These are phyloP conservation scores for Euura saliciscinereae DNA, from an alignment of 1,140 invertebrate species.

Conservation along the genomic window DNA sequence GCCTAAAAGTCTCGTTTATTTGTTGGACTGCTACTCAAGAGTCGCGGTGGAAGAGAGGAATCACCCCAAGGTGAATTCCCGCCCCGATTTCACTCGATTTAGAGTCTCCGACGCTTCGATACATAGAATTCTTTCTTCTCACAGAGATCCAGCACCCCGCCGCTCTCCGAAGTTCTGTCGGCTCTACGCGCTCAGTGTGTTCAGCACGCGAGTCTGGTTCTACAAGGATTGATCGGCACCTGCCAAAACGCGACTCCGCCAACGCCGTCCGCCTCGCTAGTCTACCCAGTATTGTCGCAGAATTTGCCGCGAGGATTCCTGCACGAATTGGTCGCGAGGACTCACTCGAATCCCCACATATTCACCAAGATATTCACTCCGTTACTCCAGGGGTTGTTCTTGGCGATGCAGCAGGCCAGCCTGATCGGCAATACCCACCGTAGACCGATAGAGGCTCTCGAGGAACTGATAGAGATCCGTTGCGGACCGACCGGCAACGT, in stretches of 20 bases:
- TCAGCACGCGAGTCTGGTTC: slow-evolving; percentile 65
- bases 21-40: slow-evolving; percentile 72
- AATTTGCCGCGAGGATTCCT: slow-evolving; percentile 72
- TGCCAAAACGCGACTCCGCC: slow-evolving; percentile 35
- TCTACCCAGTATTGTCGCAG: slow-evolving; percentile 68
- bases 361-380: slow-evolving; percentile 75
- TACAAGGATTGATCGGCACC: slow-evolving; percentile 65
- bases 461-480: slow-evolving; percentile 72
- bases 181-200: slow-evolving; percentile 69
- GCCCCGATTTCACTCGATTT: slow-evolving; percentile 6
- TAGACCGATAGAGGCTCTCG: slow-evolving; percentile 68
- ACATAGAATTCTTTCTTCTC: slow-evolving; percentile 17
- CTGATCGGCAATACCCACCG: slow-evolving; percentile 75
- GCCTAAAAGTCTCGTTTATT: slow-evolving; percentile 63
- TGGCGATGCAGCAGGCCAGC: slow-evolving; percentile 72
- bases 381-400: slow-evolving; percentile 71
- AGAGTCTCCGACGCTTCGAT: slow-evolving; percentile 6
- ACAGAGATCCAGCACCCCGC: slow-evolving; percentile 65
- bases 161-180: slow-evolving; percentile 63
- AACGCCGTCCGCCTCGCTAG: slow-evolving; percentile 47
- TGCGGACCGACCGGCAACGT: slow-evolving; percentile 61
- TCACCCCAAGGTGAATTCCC: slow-evolving; percentile 69
- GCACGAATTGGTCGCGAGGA: slow-evolving; percentile 67
- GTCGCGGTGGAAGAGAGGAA: slow-evolving; percentile 72
- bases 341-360: slow-evolving; percentile 58